Base-by-base conservation (phyloP, 2,113 vertebrate genomes). In the Cyanoderma ruficeps region DNA sequence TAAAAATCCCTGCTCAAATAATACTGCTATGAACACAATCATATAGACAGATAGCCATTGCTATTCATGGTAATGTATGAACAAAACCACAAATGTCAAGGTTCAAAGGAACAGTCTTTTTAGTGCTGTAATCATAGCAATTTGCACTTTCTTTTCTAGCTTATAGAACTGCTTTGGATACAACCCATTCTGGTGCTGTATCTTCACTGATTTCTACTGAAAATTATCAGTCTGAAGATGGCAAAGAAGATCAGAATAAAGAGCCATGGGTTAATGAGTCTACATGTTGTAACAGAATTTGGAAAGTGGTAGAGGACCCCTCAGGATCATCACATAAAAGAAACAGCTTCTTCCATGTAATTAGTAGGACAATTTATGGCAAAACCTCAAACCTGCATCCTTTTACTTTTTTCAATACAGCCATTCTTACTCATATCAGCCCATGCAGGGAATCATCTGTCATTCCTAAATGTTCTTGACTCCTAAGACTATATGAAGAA, bases 1-100 rank as follows among this genome's bases (percentile, higher is more conserved):
- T 91, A 95, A 97, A 96, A 96, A 85, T 61, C 74, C 59, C 39
- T 91, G 56, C 82, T 91, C 47, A 91, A 70, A 72, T 83, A 79
- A 49, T 69, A 49, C 50, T 91, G 22, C 52, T 94, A 65, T 87
- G 61, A 91, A 87, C 22, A 55, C 28, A 87, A 15, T 77, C 46
- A 42, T 72, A 83, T 15, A 87, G 46, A 69, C 31, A 93, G 50
- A 61, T 28, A 93, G 46, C 3, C 31, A 71, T 71, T 95, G 39
- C 15, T 72, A 18, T 60, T 87, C 83, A 69, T 72, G 57, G 18
- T 42, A 87, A 35, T 82, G 33, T 30, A 65, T n/a, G 76, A 93
- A 89, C 12, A 84, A 87, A 89, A 6, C 16, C 44, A 52, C 25
- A 31, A 23, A 71, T 27, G 23, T 61, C 16, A 70, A 68, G 47